Evolutionary conservation across 2,888 invertebrate genomes (phyloP), one percentile per base, ranked within the genome.

Genomic region (Latheticus oryzae): DNA sequence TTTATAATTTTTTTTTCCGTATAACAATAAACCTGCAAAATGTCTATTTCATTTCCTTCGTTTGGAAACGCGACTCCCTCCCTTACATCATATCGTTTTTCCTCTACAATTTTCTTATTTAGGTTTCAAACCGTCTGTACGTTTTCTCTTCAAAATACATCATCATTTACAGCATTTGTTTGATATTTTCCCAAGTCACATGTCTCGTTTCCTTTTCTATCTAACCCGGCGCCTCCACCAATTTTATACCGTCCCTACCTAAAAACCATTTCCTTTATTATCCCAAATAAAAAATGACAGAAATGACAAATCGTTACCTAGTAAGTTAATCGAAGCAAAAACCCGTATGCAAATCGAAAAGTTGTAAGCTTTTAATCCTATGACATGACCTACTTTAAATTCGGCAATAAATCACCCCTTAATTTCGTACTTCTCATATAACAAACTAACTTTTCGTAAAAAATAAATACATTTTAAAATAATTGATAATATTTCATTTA

Each of bases 361-460:
- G 48, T 60, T 53, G 53, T 59, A 51, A 48, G 58, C 59, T 61
- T 60, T 60, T 60, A 56, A 62, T 62, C 60, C 54, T 23, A 43
- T 37, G 58, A 58, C 58, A 58, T 48, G 61, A 61, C 61, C 63
- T 60, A 65, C 60, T 65, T 65, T 60, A 60, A 65, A 65, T 58
- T 53, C 54, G 53, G 57, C 56, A 53, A 63, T 65, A 65, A 65
- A 65, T 65, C 65, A 26, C 45, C 37, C 37, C 9, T n/a, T 35
- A 37, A 45, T 54, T 37, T 33, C 37, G 30, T 30, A 35, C 33
- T 47, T 47, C 33, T n/a, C n/a, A n/a, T n/a, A n/a, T n/a, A n/a
- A n/a, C n/a, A n/a, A n/a, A n/a, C n/a, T n/a, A n/a, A n/a, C n/a
- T n/a, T n/a, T n/a, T n/a, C n/a, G n/a, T n/a, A n/a, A n/a, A n/a